Evolutionary conservation across 2,113 vertebrate species (phyloP), one percentile per base, ranked within the genome.

Genomic region (Amphiprion percula): DNA sequence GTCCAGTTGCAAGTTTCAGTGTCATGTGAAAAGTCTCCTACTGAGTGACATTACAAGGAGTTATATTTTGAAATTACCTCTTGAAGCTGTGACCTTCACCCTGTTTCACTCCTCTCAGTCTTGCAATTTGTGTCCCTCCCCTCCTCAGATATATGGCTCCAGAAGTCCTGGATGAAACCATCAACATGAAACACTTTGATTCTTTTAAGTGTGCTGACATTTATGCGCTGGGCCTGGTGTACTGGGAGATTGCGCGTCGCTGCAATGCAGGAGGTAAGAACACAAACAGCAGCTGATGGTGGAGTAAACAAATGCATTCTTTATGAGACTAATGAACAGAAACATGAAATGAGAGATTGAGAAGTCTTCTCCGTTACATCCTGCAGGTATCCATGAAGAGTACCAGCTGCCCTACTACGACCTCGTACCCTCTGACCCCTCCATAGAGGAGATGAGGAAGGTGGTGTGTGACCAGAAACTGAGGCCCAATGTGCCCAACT

Each of bases 161-260:
- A 14, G 98, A 99, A 81, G 98, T 99, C 2, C 88, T 99, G 89
- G 98, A 99, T 17, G 98, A 99, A 91, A 99, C 96, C 56, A 99
- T 99, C 89, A 99, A 99, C 91, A 99, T 98, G 97, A 99, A 98
- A 87, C 98, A 99, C 92, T 99, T 99, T 68, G 98, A 99, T 78
- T 99, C 98, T 1, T 99, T 99, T 86, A 99, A 99, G 84, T 99
- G 97, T 85, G 98, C 98, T 0, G 98, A 99, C 84, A 99, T 99
- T 80, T 99, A 99, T 0, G 97, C 98, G 26, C 89, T 99, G 60
- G 98, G 98, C 26, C 94, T 99, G 68, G 98, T 99, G 2, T 99
- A 99, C 71, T 99, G 98, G 98, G 98, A 99, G 95, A 96, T 99
- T 7, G 97, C 98, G 0, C 96, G 98, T 4, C 96, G 98, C 70